Evolutionary conservation across 2,113 vertebrate genomes (phyloP), one percentile per base, ranked within the genome.

Genomic region (Nematolebias whitei): DNA sequence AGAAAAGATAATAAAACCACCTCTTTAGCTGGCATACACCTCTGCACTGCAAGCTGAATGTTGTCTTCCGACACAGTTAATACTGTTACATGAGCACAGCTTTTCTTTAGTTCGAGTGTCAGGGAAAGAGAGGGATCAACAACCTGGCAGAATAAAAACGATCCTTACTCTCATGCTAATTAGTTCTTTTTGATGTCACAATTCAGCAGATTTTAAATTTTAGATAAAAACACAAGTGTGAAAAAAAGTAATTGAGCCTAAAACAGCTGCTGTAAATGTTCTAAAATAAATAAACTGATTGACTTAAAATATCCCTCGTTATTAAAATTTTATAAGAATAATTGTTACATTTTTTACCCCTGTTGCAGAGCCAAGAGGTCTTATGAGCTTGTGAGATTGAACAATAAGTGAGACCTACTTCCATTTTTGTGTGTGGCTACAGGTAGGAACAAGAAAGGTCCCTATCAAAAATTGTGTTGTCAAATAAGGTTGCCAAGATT

Each of bases 11-110:
- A 39, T 38, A 26, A 71, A 74, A 63, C 64, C 71, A 74, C 56
- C 61, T 72, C 71, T 70, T 40, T 68, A 68, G 61, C 60, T 82
- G 71, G 70, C 56, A 60, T 54, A 58, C 73, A 53, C 59, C 65
- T 55, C 51, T 68, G 62, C 58, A 45, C 50, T 48, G 61, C 32
- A 22, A 0, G 47, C 63, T 85, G 24, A 39, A 0, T 23, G 67
- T 20, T 59, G 69, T 75, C 71, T 48, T 66, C 63, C 68, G 69
- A 74, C 79, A 70, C 79, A 2, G 4, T 64, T 64, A 54, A 82
- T 54, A 14, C 76, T 57, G 52, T 75, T 73, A 73, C 67, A 61
- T 76, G 64, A 78, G 63, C 56, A 60, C 43, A 35, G 79, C 29
- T 66, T 56, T 65, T 50, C 45, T 63, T 75, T 43, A 35, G 56